A percentile compares a stretch with the other conserved stretches of the same genome.
Evolutionary conservation across 1,140 invertebrate genomes (phyloP).

Genomic region (Capitella teleta): DNA sequence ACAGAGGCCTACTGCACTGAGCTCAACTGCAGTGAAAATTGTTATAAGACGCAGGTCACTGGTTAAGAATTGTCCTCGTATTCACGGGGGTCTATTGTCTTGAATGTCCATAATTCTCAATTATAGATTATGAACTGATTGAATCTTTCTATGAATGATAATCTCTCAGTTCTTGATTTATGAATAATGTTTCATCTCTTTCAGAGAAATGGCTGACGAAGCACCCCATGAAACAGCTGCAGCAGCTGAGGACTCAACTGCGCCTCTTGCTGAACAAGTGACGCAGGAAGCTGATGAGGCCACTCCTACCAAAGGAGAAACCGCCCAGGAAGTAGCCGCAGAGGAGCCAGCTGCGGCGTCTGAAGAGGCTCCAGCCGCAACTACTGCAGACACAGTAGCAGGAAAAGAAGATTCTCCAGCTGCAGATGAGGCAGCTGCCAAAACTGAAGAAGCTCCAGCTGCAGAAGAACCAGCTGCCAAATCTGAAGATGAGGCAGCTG

Average conservation of each 20-base stretch:
- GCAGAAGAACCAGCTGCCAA: conserved; percentile 1
- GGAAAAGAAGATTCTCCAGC: neutral
- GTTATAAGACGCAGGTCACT: too few species aligned
- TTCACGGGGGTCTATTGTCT: too few species aligned
- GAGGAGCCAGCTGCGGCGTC: conserved; percentile 5
- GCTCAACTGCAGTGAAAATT: too few species aligned
- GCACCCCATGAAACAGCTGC: neutral
- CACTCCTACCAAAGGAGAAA: conserved; percentile 2
- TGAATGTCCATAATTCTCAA: too few species aligned
- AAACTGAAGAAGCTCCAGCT: neutral
- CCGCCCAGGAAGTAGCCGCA: conserved; percentile 9
- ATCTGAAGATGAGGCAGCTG: conserved; percentile 3
- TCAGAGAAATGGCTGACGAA: neutral
- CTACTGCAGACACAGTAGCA: neutral
- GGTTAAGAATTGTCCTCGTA: too few species aligned
- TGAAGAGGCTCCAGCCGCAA: conserved; percentile 1
- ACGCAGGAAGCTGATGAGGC: conserved; percentile 2
- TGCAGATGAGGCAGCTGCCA: conserved; percentile 5
- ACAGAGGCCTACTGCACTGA: too few species aligned
- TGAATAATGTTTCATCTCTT: too few species aligned
- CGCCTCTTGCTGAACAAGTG: conserved; percentile 2
- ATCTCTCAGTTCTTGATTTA: too few species aligned
- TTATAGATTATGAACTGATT: too few species aligned
- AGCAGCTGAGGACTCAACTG: conserved; percentile 4
- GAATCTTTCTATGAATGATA: too few species aligned